Conservation (phyloP, 2,113 vertebrate species). For the Brachirus orientalis region DNA sequence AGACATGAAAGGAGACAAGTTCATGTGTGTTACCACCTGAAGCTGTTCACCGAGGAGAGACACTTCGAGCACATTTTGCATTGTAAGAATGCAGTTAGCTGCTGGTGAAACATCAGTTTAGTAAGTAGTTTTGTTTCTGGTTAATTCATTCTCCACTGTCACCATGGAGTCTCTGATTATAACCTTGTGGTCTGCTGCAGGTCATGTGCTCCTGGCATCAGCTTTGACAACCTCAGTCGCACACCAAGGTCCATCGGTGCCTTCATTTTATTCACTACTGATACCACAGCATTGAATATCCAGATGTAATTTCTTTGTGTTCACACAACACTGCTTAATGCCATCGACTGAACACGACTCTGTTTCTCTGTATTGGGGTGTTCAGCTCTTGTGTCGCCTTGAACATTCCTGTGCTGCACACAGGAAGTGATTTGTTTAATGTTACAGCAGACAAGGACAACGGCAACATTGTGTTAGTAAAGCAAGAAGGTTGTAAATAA, state of each 20-base stretch:
- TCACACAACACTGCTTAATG: too few relatives aligned
- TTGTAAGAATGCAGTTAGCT: not conserved
- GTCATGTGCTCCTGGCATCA: slow-evolving; percentile 52
- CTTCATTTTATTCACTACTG: not conserved
- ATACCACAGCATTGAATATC: not conserved
- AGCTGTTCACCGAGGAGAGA: too few relatives aligned
- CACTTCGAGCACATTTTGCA: rapidly evolving
- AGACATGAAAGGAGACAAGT: too few relatives aligned
- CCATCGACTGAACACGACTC: too few relatives aligned
- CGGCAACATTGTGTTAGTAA: too few relatives aligned
- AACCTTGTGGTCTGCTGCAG: slow-evolving; percentile 48
- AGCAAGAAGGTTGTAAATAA: too few relatives aligned
- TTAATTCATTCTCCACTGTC: slow-evolving; percentile 14
- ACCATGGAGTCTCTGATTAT: slow-evolving; percentile 33
- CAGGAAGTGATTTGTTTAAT: too few relatives aligned
- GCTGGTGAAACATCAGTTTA: not conserved
- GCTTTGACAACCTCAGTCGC: slow-evolving; percentile 6
- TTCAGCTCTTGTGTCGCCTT: too few relatives aligned
- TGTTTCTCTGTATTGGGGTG: too few relatives aligned
- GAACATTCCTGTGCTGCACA: too few relatives aligned
- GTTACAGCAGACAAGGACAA: too few relatives aligned
- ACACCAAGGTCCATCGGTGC: not conserved
- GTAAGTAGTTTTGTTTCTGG: not conserved
- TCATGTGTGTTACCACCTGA: too few relatives aligned
- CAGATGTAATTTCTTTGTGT: not conserved